Evolutionary conservation across 2,113 vertebrate species (phyloP), one percentile per base, ranked within the genome.

Genomic region (Geococcyx californianus): DNA sequence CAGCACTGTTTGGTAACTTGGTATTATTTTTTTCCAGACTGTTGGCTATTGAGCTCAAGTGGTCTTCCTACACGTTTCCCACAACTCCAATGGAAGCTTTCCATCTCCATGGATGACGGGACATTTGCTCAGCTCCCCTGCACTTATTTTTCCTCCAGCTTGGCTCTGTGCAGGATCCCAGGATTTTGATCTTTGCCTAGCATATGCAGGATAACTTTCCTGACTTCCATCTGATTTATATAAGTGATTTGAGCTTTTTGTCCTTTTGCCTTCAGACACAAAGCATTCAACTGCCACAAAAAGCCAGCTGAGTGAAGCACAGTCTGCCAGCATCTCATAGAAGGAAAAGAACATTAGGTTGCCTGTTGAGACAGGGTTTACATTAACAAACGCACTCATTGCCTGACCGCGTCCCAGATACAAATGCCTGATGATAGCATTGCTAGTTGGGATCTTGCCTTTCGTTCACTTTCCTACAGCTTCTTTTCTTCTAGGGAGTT

Each of bases 1-100:
- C 73, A 86, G 92, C 44, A 8, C 58, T 73, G 5, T 76, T 81
- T 58, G 89, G 40, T 68, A 79, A 6, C 78, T 79, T 55, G 89
- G 40, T 68, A 79, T 93, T 91, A 74, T 85, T 96, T 97, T 49
- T 91, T 97, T 87, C 67, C 69, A 89, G 79, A 66, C 90, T 81
- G 79, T 90, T 96, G 83, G 64, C 49, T 79, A 75, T 49, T 94
- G 79, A 87, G 59, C 90, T 91, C 7, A 1, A 12, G 16, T 78
- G 44, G 56, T 59, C 87, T 92, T 82, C 54, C 52, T 25, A n/a
- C 58, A 51, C 23, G 2, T 64, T 75, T 12, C 11, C n/a, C 42
- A 4, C 47, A 69, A 13, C 33, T 55, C 58, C n/a, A 87, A 5
- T 0, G 31, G 91, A 88, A 93, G 33, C 16, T 80, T 82, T 91